Conservation (phyloP, 23 tunicate genomes). For the Trididemnum clinides region DNA sequence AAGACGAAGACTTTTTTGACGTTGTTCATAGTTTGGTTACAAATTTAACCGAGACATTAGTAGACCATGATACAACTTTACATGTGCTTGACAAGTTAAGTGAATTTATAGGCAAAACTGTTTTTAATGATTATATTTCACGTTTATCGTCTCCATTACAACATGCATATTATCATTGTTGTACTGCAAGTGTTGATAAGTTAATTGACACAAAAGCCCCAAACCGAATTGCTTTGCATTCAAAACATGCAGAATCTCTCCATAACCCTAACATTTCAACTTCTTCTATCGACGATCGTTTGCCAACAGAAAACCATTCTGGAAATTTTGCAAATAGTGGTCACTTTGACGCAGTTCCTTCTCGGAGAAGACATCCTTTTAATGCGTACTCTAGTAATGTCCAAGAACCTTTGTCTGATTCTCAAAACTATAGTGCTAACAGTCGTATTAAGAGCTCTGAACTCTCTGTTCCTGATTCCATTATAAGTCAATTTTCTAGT, state of each 20-base stretch:
- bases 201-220: slow-evolving; percentile 13
- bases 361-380: not conserved
- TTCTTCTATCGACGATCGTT: not conserved
- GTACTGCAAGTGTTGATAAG: not conserved
- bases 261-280: not conserved
- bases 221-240: not conserved
- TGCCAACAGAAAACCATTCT: not conserved
- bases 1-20: slow-evolving; percentile 86
- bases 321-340: slow-evolving; percentile 42
- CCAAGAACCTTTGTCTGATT: not conserved
- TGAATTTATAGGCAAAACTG: slow-evolving; percentile 55
- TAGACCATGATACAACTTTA: slow-evolving; percentile 38
- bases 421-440: not conserved
- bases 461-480: slow-evolving; percentile 38
- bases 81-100: slow-evolving; percentile 44
- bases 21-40: slow-evolving; percentile 61
- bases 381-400: not conserved
- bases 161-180: slow-evolving; percentile 6
- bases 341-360: slow-evolving; percentile 21
- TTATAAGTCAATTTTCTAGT: slow-evolving; percentile 43
- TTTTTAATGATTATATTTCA: slow-evolving; percentile 47
- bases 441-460: not conserved
- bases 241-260: not conserved
- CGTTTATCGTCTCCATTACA: slow-evolving; percentile 54
- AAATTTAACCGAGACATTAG: slow-evolving; percentile 49